phyloP scores from a whole-genome alignment of 1,140 invertebrate genomes.

The Zaprionus davidi region DNA sequence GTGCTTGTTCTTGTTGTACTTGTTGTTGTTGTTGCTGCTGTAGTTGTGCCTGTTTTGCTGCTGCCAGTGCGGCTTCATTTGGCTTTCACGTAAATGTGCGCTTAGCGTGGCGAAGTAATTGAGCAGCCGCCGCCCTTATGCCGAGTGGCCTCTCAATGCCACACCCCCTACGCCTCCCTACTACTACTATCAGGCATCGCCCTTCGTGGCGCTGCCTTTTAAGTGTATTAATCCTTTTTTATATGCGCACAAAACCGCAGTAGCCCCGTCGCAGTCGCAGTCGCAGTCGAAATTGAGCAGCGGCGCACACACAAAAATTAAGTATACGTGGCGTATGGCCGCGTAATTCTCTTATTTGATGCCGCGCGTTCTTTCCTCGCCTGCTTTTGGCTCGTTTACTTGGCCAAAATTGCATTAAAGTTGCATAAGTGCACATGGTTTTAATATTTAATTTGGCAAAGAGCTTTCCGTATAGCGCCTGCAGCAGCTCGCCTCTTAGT shows the following conservation, averaged over 20 bases:
- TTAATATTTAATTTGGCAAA: slow-evolving; percentile 84
- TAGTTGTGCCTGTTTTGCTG: slow-evolving; percentile 35
- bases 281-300: slow-evolving; percentile 11
- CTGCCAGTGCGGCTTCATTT: slow-evolving; percentile 67
- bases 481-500: slow-evolving; percentile 12
- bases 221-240: slow-evolving; percentile 83
- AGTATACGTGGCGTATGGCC: slow-evolving; percentile 55
- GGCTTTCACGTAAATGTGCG: slow-evolving; percentile 77
- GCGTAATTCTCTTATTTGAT: slow-evolving; percentile 52
- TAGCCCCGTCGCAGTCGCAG: slow-evolving; percentile 4
- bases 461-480: slow-evolving; percentile 67
- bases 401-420: slow-evolving; percentile 82
- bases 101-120: slow-evolving; percentile 65
- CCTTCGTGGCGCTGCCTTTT: slow-evolving; percentile 37
- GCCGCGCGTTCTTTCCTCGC: slow-evolving; percentile 4
- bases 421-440: slow-evolving; percentile 82
- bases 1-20: slow-evolving; percentile 25
- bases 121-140: slow-evolving; percentile 10
- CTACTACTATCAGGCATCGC: not conserved
- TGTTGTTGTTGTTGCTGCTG: slow-evolving; percentile 37
- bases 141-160: not conserved
- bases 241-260: slow-evolving; percentile 53
- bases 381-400: slow-evolving; percentile 61
- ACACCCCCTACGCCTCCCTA: not conserved
- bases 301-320: slow-evolving; percentile 49